Evolutionary conservation across 2,113 vertebrate species (phyloP).

Genomic region (Dendrocopos noguchii): DNA sequence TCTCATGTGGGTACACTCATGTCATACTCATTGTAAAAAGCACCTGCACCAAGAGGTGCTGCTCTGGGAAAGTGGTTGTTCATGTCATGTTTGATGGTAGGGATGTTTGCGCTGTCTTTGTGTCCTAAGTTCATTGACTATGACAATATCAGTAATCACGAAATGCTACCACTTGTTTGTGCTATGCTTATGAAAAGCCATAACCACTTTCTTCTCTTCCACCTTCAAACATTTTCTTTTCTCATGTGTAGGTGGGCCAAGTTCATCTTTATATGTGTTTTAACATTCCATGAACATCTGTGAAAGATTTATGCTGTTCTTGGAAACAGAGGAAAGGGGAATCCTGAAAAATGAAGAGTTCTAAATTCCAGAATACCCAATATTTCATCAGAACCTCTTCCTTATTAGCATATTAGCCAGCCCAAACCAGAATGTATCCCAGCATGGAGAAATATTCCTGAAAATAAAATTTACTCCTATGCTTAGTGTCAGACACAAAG

Average conservation of each 20-base stretch:
- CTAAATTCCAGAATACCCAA: not conserved
- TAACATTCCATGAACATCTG: not conserved
- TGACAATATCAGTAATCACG: not conserved
- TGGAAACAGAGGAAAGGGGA: not conserved
- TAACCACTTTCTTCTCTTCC: not conserved
- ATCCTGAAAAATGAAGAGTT: not conserved
- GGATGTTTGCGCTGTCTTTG: not conserved
- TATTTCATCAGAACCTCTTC: not conserved
- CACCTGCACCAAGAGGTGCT: not conserved
- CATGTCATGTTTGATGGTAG: not conserved
- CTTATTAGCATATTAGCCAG: not conserved
- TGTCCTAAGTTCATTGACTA: not conserved
- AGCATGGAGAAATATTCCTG: not conserved
- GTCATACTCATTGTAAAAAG: not conserved
- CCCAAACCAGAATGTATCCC: accelerated
- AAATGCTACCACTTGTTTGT: accelerated
- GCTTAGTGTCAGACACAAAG: not conserved
- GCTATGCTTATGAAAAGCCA: not conserved
- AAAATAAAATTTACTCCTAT: not conserved
- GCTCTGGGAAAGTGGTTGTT: not conserved
- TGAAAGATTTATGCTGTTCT: not conserved
- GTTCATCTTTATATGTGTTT: not conserved
- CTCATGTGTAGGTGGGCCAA: not conserved
- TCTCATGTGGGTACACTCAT: accelerated
- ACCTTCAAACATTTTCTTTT: not conserved